phyloP scores from a whole-genome alignment of 2,888 invertebrate genomes.

The Nasonovia ribisnigri region DNA sequence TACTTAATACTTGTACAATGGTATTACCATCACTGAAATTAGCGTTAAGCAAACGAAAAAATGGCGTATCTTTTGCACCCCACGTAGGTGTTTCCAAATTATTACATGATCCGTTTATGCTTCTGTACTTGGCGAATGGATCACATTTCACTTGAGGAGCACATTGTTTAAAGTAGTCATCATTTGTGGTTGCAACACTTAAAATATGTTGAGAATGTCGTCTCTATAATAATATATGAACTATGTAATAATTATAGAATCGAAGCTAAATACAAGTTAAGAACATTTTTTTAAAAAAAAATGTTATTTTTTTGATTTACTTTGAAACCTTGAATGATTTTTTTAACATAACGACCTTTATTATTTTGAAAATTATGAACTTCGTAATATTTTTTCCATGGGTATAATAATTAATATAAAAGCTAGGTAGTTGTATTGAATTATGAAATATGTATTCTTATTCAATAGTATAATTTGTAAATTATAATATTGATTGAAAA shows the following conservation, averaged over 20 bases:
- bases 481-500: neutral
- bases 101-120: slow-evolving; percentile 89
- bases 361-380: neutral
- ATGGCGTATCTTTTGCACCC: slow-evolving; percentile 90
- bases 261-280: neutral
- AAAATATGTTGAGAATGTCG: neutral
- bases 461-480: neutral
- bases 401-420: neutral
- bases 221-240: neutral
- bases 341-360: no score
- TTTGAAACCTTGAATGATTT: no score
- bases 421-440: neutral
- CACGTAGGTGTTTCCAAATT: slow-evolving; percentile 90
- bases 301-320: neutral
- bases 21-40: slow-evolving; percentile 45
- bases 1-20: neutral
- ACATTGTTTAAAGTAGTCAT: slow-evolving; percentile 11
- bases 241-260: neutral
- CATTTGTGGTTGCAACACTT: slow-evolving; percentile 28
- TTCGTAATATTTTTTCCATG: neutral
- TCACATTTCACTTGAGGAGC: slow-evolving; percentile 47
- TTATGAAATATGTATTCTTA: neutral
- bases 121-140: slow-evolving; percentile 82
- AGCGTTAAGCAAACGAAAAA: slow-evolving; percentile 60
- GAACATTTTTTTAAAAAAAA: neutral